Conservation (phyloP, 2,888 invertebrate species). For the Erebia epiphron region DNA sequence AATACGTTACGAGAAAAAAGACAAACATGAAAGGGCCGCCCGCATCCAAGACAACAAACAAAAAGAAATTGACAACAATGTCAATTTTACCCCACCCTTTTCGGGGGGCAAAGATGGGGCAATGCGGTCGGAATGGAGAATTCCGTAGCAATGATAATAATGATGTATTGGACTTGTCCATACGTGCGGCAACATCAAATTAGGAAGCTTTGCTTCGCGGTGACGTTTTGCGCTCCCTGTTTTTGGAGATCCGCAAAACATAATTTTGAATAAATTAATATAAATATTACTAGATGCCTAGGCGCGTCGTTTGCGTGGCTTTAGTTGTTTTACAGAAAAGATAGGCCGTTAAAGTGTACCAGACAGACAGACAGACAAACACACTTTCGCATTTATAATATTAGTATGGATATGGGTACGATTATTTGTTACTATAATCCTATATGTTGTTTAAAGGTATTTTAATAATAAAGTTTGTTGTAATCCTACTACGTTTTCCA, state of each 20-base stretch:
- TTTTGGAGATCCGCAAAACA: constrained; percentile 45
- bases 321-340: too few relatives aligned
- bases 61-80: constrained; percentile 54
- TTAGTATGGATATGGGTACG: too few relatives aligned
- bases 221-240: constrained; percentile 49
- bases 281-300: too few relatives aligned
- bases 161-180: constrained; percentile 59
- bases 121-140: constrained; percentile 54
- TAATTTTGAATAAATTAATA: background rate
- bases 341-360: too few relatives aligned
- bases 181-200: constrained; percentile 67
- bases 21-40: constrained; percentile 38
- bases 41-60: constrained; percentile 46
- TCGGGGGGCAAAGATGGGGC: constrained; percentile 5
- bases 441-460: too few relatives aligned
- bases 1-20: constrained; percentile 38
- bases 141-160: constrained; percentile 56
- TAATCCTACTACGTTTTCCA: too few relatives aligned
- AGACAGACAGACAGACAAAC: too few relatives aligned
- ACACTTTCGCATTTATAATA: too few relatives aligned
- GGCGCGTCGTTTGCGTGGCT: too few relatives aligned
- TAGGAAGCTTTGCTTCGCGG: constrained; percentile 60
- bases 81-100: constrained; percentile 46
- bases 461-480: too few relatives aligned
- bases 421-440: too few relatives aligned